Percentiles rank a stretch among this genome's conserved stretches.
Conservation (phyloP, 2,113 vertebrate species). For the Naja naja region DNA sequence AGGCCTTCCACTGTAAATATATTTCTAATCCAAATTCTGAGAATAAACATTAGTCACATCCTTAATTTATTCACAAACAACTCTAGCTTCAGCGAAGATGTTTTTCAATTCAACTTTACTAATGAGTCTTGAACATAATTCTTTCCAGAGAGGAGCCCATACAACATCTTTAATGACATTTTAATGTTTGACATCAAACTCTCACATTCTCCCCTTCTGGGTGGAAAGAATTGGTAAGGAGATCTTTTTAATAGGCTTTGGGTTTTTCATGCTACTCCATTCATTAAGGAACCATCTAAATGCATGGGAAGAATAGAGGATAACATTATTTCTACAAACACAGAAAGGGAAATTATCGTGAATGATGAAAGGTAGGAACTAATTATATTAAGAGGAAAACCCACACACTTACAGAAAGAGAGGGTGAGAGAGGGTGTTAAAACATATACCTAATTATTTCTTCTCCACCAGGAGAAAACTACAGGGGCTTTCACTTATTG, state of each 20-base stretch:
- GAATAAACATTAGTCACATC: constrained; percentile 11
- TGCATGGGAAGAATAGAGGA: constrained; percentile 67
- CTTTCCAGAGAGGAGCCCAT: neutral
- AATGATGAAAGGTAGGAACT: constrained; percentile 53
- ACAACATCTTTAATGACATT: neutral
- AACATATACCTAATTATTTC: neutral
- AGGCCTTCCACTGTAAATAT: neutral
- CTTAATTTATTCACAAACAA: neutral
- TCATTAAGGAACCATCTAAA: constrained; percentile 63
- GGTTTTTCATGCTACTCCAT: constrained; percentile 28
- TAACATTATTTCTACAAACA: constrained; percentile 68
- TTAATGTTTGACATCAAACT: neutral
- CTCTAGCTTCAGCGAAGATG: neutral
- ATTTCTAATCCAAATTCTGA: neutral
- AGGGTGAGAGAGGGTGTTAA: neutral
- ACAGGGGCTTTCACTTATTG: neutral
- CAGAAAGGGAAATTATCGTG: constrained; percentile 56
- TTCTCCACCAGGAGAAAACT: constrained; percentile 18
- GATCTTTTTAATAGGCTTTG: constrained; percentile 8
- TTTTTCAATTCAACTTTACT: neutral
- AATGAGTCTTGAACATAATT: neutral
- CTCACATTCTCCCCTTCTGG: constrained; percentile 23
- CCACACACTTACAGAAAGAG: neutral
- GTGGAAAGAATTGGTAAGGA: constrained; percentile 38
- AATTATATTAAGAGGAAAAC: constrained; percentile 24